phyloP scores from a whole-genome alignment of 2,888 invertebrate species.

The Agapostemon virescens region DNA sequence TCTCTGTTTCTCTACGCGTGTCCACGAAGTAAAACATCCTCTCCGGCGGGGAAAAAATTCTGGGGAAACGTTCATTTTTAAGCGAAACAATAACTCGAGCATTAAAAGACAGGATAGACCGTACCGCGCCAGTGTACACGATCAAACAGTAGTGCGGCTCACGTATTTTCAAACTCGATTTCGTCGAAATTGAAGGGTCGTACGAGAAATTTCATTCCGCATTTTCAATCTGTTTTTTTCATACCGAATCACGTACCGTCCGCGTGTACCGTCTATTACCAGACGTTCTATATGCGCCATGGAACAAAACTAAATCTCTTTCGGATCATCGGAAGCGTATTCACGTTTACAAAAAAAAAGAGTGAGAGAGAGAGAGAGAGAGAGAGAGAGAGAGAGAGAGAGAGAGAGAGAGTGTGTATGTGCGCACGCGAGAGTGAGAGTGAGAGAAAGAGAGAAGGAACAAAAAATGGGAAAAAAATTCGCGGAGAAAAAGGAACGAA shows the following conservation, averaged over 20 bases:
- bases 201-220: not conserved
- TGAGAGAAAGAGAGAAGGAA: not conserved
- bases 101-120: not conserved
- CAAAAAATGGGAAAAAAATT: not conserved
- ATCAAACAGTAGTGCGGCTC: not conserved
- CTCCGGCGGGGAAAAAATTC: not conserved
- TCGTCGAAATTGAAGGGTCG: not conserved
- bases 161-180: slow-evolving; percentile 17
- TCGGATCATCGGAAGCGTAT: slow-evolving; percentile 3
- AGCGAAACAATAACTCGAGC: slow-evolving; percentile 11
- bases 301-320: not conserved
- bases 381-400: too few relatives aligned
- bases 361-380: too few relatives aligned
- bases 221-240: slow-evolving; percentile 16
- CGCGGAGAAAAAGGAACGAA: not conserved
- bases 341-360: not conserved
- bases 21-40: not conserved
- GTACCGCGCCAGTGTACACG: not conserved
- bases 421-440: too few relatives aligned
- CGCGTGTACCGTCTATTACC: slow-evolving; percentile 8
- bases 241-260: not conserved
- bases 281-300: not conserved
- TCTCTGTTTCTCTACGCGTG: not conserved
- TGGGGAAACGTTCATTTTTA: not conserved
- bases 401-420: too few relatives aligned